Percentiles rank a stretch among this genome's conserved stretches.
Conservation (phyloP, 2,113 vertebrate species). For the Cyprinodon brontotheroides region DNA sequence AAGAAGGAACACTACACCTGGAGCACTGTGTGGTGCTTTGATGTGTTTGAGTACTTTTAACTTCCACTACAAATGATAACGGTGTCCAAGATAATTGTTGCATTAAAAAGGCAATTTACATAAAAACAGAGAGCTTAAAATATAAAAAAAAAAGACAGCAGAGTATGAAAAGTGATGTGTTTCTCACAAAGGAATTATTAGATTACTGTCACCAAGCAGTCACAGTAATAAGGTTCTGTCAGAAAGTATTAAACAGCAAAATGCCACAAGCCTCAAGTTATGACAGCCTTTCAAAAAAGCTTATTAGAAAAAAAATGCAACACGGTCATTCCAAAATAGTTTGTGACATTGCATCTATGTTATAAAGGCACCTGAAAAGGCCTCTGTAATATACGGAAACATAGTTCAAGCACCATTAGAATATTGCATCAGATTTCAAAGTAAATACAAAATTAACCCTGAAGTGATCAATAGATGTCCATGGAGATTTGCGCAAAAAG, state of each 20-base stretch:
- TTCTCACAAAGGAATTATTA: conserved; percentile 46
- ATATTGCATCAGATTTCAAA: conserved; percentile 2
- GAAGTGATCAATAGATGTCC: conserved; percentile 23
- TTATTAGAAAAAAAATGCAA: conserved; percentile 15
- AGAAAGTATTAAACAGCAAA: conserved; percentile 46
- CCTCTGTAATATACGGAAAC: not conserved
- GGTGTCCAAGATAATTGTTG: conserved; percentile 1
- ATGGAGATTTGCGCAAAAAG: conserved; percentile 3
- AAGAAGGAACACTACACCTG: not conserved
- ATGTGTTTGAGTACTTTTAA: conserved; percentile 9
- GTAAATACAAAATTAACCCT: conserved; percentile 3
- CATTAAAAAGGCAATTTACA: conserved; percentile 2
- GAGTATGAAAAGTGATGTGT: conserved; percentile 42
- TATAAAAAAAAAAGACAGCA: conserved; percentile 12
- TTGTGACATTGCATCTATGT: conserved; percentile 29
- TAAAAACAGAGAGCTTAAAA: conserved; percentile 2
- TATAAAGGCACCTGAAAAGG: conserved; percentile 4
- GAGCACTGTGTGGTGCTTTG: not conserved
- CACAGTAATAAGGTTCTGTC: conserved; percentile 58
- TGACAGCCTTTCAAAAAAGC: conserved; percentile 34
- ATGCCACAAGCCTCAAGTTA: conserved; percentile 35
- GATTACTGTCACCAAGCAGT: conserved; percentile 54
- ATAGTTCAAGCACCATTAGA: conserved; percentile 7
- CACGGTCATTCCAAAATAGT: conserved; percentile 33
- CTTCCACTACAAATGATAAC: conserved; percentile 13